Evolutionary conservation across 2,888 invertebrate genomes (phyloP), one percentile per base, ranked within the genome.

Genomic region (Mylabris sibirica): DNA sequence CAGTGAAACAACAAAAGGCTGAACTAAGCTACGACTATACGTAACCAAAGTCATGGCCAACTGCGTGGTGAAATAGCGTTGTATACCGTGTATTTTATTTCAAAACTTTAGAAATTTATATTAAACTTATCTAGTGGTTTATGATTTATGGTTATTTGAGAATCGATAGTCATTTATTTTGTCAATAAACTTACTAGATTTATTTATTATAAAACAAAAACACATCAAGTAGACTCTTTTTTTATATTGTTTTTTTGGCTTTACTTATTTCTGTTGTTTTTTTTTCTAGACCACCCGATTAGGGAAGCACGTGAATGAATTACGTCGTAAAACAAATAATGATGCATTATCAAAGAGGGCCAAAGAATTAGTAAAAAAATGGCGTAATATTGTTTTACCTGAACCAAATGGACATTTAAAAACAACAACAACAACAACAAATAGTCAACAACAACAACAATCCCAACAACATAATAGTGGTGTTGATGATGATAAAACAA

Each of bases 291-390:
- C 93, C 91, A 98, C 98, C 89, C 89, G 97, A 90, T 88, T 98
- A 84, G 98, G 97, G 53, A 95, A 93, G 85, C 92, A 94, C 84
- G 93, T 98, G 85, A 98, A 98, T 85, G 96, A 96, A 85, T 87
- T 98, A 64, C 90, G 98, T 66, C 89, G 95, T 70, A 94, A 94
- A 85, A 95, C 96, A 57, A 89, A 88, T 69, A 93, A 96, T 84
- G 94, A 95, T 76, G 89, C 89, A 70, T 87, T 98, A 83, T 96
- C 97, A 65, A 92, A 93, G 80, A 90, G 97, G 75, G 95, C 96
- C 68, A 98, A 97, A 86, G 94, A 94, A 82, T 88, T 98, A 83
- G 92, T 98, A 67, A 95, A 96, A 80, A 90, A 93, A 86, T 98
- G 98, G 98, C 91, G 97, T 79, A 93, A 93, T 86, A 90, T 95